Conservation (phyloP, 2,113 vertebrate species). For the Lamprologus callipterus region DNA sequence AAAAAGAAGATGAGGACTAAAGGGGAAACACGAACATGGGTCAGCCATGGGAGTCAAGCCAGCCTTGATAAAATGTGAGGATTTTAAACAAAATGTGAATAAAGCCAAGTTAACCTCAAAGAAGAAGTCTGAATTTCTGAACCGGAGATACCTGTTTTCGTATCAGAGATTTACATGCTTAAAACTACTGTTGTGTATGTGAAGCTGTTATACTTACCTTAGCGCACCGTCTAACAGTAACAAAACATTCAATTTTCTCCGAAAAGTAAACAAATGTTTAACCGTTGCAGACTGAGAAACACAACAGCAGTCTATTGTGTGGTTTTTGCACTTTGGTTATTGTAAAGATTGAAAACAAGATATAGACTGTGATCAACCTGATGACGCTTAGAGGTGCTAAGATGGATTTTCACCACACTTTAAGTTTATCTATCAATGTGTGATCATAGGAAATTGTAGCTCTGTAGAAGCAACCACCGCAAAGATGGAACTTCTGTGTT, state of each 20-base stretch:
- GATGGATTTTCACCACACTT: background rate
- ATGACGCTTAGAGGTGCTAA: background rate
- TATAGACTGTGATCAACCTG: background rate
- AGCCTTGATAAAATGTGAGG: background rate
- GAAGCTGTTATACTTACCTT: background rate
- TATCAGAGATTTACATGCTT: background rate
- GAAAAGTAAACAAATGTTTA: background rate
- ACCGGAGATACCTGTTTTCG: background rate
- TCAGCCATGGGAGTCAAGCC: background rate
- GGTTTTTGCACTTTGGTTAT: background rate
- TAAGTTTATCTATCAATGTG: background rate
- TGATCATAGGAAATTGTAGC: background rate
- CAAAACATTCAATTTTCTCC: background rate
- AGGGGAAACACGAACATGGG: background rate
- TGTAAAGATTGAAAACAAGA: background rate
- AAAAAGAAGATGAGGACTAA: background rate
- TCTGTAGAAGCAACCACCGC: background rate
- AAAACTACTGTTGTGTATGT: background rate
- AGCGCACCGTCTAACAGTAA: background rate
- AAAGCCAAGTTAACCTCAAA: background rate
- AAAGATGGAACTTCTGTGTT: background rate
- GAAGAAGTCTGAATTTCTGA: background rate
- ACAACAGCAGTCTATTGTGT: background rate
- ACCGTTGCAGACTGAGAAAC: accelerated
- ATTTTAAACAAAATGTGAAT: background rate